Evolutionary conservation across 2,113 vertebrate genomes (phyloP).

Genomic region (Canis aureus): DNA sequence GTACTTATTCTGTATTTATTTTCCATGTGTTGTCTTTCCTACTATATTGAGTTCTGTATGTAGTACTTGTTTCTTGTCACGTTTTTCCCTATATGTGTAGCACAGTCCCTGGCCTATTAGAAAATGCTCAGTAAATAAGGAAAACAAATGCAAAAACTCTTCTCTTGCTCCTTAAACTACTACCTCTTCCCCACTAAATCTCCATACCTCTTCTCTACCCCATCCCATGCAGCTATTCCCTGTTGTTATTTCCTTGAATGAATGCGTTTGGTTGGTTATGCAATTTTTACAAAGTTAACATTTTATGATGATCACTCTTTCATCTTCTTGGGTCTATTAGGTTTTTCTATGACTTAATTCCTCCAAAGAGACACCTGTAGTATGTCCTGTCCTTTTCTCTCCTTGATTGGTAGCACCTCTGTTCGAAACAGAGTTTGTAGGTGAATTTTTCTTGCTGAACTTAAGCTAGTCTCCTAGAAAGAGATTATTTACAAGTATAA

Average conservation of each 20-base stretch:
- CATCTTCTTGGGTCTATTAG: not conserved
- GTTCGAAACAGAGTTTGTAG: not conserved
- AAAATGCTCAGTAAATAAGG: slow-evolving; percentile 27
- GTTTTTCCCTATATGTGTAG: not conserved
- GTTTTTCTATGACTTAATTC: slow-evolving; percentile 26
- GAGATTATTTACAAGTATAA: slow-evolving; percentile 11
- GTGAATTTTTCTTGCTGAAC: slow-evolving; percentile 29
- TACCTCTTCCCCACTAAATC: not conserved
- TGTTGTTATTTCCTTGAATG: not conserved
- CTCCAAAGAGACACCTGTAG: not conserved
- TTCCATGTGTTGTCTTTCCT: not conserved
- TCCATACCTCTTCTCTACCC: not conserved
- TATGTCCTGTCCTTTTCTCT: not conserved
- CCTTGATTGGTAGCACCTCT: not conserved
- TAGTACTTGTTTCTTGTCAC: not conserved
- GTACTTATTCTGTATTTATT: not conserved
- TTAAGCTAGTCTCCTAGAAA: slow-evolving; percentile 1
- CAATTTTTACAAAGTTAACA: slow-evolving; percentile 37
- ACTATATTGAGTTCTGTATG: not conserved
- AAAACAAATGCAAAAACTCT: not conserved
- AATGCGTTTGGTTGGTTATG: slow-evolving; percentile 34
- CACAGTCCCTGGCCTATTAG: not conserved
- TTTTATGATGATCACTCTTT: not conserved
- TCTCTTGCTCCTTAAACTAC: not conserved
- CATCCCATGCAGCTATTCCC: not conserved